A percentile compares a stretch with the other conserved stretches of the same genome.
Evolutionary conservation across 1,140 invertebrate species (phyloP).

Genomic region (Paramacrobiotus metropolitanus): DNA sequence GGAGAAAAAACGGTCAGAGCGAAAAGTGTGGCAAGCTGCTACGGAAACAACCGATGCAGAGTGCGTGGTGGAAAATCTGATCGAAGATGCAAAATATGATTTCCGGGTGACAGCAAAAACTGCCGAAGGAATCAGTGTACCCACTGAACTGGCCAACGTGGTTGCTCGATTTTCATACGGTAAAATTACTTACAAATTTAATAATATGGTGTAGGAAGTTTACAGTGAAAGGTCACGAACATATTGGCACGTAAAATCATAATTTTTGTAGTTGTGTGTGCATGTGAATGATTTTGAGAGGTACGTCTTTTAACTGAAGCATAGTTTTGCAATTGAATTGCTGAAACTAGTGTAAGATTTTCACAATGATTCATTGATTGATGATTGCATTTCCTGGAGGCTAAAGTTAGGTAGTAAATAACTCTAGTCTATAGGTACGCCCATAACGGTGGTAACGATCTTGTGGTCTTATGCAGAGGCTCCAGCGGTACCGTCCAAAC

Average conservation of each 20-base stretch:
- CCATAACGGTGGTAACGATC: too few species aligned
- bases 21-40: not conserved
- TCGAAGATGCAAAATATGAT: slow-evolving; percentile 78
- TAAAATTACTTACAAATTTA: not conserved
- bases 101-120: slow-evolving; percentile 57
- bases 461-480: not conserved
- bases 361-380: too few species aligned
- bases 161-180: not conserved
- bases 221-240: too few species aligned
- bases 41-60: not conserved
- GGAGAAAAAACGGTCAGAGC: slow-evolving; percentile 39
- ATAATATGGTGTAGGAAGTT: not conserved
- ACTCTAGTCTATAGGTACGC: too few species aligned
- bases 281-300: too few species aligned
- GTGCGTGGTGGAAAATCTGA: slow-evolving; percentile 48
- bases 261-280: too few species aligned
- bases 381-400: not conserved
- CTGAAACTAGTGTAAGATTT: too few species aligned
- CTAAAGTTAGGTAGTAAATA: not conserved
- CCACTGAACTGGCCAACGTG: not conserved
- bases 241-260: too few species aligned
- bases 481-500: not conserved
- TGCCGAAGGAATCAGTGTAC: not conserved
- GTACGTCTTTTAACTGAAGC: too few species aligned
- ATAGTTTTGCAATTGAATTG: too few species aligned